phyloP scores from a whole-genome alignment of 2,113 vertebrate genomes.

The Periophthalmodon schlosseri region DNA sequence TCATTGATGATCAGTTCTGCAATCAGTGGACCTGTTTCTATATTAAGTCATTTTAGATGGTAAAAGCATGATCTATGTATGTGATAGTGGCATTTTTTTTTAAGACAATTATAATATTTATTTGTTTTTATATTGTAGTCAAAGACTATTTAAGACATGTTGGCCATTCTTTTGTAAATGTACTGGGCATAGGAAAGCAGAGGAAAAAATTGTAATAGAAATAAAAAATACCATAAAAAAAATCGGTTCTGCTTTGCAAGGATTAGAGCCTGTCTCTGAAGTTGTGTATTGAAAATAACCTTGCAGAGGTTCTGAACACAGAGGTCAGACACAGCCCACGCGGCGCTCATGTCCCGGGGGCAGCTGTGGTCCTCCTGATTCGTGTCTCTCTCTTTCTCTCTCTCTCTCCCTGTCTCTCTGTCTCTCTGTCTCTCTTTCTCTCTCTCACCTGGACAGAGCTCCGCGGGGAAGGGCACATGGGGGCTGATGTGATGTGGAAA shows the following conservation, averaged over 20 bases:
- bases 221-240: neutral
- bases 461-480: conserved; percentile 60
- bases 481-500: conserved; percentile 43
- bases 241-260: neutral
- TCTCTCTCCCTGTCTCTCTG: no score
- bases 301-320: conserved; percentile 14
- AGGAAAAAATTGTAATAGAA: neutral
- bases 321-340: conserved; percentile 30
- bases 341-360: conserved; percentile 62
- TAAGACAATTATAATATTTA: no score
- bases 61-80: no score
- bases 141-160: no score
- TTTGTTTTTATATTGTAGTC: no score
- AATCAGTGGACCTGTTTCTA: no score
- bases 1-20: no score
- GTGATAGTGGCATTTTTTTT: no score
- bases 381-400: conserved; percentile 25
- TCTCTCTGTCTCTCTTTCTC: no score
- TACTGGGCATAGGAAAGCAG: no score
- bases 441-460: conserved; percentile 65
- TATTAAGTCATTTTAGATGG: no score
- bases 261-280: neutral
- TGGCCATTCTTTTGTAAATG: no score
- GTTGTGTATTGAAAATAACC: conserved; percentile 17
- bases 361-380: conserved; percentile 35